Percentiles rank a stretch among this genome's conserved stretches.
phyloP scores from a whole-genome alignment of 2,888 invertebrate species.

The Polydesmus complanatus region DNA sequence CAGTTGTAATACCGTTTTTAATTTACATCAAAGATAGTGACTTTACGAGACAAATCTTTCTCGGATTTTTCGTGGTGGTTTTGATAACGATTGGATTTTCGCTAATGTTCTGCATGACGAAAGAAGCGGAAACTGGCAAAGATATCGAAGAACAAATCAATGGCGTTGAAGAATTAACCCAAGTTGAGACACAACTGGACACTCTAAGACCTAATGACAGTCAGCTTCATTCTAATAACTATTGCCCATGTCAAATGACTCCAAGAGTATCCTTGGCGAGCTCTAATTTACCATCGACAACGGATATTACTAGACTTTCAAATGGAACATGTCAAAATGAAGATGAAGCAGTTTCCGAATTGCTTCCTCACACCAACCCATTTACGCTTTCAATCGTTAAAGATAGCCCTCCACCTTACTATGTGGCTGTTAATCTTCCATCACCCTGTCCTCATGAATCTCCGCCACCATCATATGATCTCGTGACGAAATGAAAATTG shows the following conservation, averaged over 20 bases:
- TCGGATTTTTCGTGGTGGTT: not conserved
- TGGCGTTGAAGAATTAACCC: too few relatives aligned
- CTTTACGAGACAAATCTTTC: not conserved
- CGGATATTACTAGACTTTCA: not conserved
- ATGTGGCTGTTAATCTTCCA: not conserved
- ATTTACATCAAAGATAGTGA: too few relatives aligned
- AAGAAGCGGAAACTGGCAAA: not conserved
- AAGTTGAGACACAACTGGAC: not conserved
- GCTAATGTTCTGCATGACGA: not conserved
- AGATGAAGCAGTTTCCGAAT: too few relatives aligned
- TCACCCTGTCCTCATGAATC: not conserved
- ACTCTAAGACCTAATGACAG: not conserved
- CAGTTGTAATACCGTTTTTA: not conserved
- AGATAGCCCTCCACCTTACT: conserved; percentile 1
- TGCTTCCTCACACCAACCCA: not conserved
- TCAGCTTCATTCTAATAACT: not conserved
- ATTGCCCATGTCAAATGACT: not conserved
- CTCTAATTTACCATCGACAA: not conserved
- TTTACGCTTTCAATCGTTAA: not conserved
- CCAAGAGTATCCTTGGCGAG: not conserved
- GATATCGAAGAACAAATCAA: too few relatives aligned
- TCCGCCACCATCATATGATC: not conserved
- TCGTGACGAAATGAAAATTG: too few relatives aligned
- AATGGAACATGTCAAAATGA: not conserved
- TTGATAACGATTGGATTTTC: not conserved